These are phyloP conservation scores for Eubasilissa regina DNA, from an alignment of 1,140 invertebrate genomes.

Conservation along the genomic window DNA sequence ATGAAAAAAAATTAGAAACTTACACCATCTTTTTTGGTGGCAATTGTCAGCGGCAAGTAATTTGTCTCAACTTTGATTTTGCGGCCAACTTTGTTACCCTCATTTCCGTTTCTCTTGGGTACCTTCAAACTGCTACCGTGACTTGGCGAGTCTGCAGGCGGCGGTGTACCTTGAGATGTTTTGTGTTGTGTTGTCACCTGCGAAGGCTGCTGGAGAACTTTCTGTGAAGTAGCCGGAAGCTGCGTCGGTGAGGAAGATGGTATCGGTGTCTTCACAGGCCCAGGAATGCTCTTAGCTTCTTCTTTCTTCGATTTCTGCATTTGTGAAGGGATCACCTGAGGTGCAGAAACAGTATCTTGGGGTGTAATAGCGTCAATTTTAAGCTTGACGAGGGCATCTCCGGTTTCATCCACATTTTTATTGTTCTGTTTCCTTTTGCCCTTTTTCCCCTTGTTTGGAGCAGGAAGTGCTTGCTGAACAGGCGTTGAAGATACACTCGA, in stretches of 20 bases:
- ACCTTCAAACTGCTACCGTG: background rate
- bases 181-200: background rate
- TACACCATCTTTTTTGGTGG: conserved; percentile 20
- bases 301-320: no score
- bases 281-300: background rate
- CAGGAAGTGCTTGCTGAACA: background rate
- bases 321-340: no score
- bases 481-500: background rate
- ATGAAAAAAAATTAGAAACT: conserved; percentile 5
- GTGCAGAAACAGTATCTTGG: no score
- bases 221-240: background rate
- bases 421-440: background rate
- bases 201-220: background rate
- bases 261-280: background rate
- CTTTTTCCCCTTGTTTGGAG: background rate
- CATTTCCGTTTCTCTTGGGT: conserved; percentile 2
- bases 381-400: background rate
- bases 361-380: background rate
- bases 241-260: background rate
- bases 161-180: background rate
- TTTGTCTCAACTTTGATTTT: conserved; percentile 37
- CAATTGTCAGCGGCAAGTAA: conserved; percentile 19
- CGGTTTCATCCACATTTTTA: background rate
- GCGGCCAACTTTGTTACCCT: conserved; percentile 7
- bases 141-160: background rate